A percentile compares a stretch with the other conserved stretches of the same genome.
Conservation (phyloP, 1,140 invertebrate species). For the Camponotus floridanus region DNA sequence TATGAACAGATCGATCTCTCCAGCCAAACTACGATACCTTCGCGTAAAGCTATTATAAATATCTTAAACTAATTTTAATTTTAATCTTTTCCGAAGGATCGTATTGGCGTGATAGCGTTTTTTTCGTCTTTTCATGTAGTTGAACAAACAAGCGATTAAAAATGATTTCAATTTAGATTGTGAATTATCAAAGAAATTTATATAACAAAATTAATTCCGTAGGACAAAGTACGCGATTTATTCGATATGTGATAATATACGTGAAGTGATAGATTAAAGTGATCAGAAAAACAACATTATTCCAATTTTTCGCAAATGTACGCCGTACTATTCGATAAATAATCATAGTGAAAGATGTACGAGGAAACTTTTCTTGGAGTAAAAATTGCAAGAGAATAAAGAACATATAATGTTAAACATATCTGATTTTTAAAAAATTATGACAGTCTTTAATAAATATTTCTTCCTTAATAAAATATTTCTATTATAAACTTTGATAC, state of each 20-base stretch:
- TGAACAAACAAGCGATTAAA: not conserved
- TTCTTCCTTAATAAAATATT: too few species aligned
- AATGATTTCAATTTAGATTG: too few species aligned
- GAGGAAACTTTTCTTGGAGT: not conserved
- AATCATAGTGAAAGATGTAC: not conserved
- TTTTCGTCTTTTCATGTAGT: not conserved
- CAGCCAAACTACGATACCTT: not conserved
- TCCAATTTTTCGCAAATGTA: not conserved
- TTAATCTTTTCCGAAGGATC: not conserved
- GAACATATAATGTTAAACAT: not conserved
- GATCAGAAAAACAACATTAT: not conserved
- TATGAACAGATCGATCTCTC: constrained; percentile 49
- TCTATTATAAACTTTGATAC: too few species aligned
- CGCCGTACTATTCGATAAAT: not conserved
- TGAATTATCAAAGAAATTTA: not conserved
- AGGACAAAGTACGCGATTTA: not conserved
- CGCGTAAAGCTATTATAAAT: not conserved
- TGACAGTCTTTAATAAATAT: too few species aligned
- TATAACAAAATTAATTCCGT: constrained; percentile 2
- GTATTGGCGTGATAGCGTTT: not conserved
- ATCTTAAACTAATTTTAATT: not conserved
- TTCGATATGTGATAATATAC: not conserved
- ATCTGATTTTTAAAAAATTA: not conserved
- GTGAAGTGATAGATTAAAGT: too few species aligned
- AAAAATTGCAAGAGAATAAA: not conserved